Conservation (phyloP, 2,113 vertebrate species). For the Hucho hucho region DNA sequence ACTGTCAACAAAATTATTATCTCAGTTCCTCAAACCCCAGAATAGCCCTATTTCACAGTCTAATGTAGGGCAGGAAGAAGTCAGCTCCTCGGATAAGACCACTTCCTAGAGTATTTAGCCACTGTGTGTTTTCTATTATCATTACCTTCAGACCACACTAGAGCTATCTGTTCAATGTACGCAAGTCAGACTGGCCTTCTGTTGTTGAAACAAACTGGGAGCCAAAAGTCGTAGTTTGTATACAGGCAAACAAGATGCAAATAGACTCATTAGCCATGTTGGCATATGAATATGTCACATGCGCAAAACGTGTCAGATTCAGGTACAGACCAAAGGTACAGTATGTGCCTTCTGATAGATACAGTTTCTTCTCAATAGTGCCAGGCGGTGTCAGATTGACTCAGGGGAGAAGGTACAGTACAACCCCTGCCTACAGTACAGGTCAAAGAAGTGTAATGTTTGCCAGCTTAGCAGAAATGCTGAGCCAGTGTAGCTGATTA, state of each 20-base stretch:
- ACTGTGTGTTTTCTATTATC: constrained; percentile 4
- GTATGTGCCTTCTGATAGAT: constrained; percentile 14
- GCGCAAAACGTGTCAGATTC: no score
- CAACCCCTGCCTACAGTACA: no score
- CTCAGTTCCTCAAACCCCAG: no score
- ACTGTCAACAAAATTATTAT: no score
- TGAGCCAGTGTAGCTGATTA: no score
- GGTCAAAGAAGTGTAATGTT: no score
- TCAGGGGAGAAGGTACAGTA: no score
- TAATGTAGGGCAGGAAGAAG: constrained; percentile 21
- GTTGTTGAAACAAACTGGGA: constrained; percentile 3
- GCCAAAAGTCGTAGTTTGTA: constrained; percentile 28
- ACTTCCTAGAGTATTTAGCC: constrained; percentile 28
- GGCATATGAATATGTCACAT: no score
- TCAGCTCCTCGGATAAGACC: constrained; percentile 30
- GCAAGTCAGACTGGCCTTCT: constrained; percentile 12
- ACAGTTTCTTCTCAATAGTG: no score
- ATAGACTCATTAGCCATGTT: constrained; percentile 8
- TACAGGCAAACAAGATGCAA: constrained; percentile 60
- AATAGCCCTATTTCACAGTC: no score
- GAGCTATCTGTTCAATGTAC: background rate
- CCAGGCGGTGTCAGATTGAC: no score
- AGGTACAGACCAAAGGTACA: constrained; percentile 15
- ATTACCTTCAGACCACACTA: constrained; percentile 14
- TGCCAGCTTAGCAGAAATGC: no score